Base-by-base conservation (phyloP, 2,113 vertebrate genomes). In the Grammomys surdaster region DNA sequence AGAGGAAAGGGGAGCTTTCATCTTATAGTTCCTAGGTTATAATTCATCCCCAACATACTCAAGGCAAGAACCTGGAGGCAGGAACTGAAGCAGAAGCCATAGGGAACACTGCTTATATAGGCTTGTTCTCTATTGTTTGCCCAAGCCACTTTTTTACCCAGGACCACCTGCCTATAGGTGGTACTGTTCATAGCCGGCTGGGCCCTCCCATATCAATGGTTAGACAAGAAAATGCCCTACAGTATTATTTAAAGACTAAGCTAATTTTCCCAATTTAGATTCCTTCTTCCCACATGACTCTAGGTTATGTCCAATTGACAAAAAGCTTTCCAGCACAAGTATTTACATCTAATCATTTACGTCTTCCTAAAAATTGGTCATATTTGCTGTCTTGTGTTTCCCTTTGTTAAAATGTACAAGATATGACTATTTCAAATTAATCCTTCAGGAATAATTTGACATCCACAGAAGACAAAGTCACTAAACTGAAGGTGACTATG, bases 401-500 rank as follows among this genome's bases (percentile, higher is more conserved):
- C 12, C 3, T 93, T 96, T 96, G 36, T 75, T 94, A 93, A 96
- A 78, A 82, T 75, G 69, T 92, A 36, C 73, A 69, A 31, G 16
- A 26, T 86, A 51, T 81, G 22, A 94, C 80, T 95, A 89, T 43
- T 93, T 33, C 12, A 86, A 90, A 89, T 89, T 90, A 33, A 96
- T 97, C 97, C 56, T 97, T 67, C 95, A 99, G 99, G 97, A 99
- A 98, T 98, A 94, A 96, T 51, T 91, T 98, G 60, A 90, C 97
- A 36, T 99, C 98, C 92, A 98, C 98, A 13, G 99, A 99, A 95
- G 99, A 99, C 98, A 99, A 99, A 97, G 98, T 98, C 72, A 99
- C 99, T 76, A 99, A 99, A 97, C 98, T 99, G 97, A 99, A 99
- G 97, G 99, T 99, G 86, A 99, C 99, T 36, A 99, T 99, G 99